phyloP scores from a whole-genome alignment of 2,888 invertebrate genomes.

The Chymomyza procnemis region DNA sequence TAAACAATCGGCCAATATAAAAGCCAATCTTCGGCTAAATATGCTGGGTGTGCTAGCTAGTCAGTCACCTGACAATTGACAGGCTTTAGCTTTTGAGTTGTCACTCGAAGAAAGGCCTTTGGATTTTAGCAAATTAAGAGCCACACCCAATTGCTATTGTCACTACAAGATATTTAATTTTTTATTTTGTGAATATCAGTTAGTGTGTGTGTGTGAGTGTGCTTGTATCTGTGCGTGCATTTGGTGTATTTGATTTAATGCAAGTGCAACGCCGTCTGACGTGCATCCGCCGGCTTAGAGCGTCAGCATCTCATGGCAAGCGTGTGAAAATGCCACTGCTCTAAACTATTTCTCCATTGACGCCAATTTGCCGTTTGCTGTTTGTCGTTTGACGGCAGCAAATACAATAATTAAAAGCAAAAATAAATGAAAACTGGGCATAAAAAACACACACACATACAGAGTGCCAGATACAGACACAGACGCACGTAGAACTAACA shows the following conservation, averaged over 20 bases:
- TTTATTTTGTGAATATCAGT: too few species aligned
- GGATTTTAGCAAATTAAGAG: not conserved
- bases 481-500: constrained; percentile 20
- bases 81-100: constrained; percentile 25
- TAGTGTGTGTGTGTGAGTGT: not conserved
- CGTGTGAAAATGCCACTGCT: constrained; percentile 66
- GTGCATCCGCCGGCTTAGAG: constrained; percentile 48
- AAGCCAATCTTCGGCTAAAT: not conserved
- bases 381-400: not conserved
- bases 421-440: not conserved
- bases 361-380: constrained; percentile 59
- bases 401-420: not conserved
- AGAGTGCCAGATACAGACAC: not conserved
- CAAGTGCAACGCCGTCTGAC: constrained; percentile 34
- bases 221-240: not conserved
- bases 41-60: not conserved
- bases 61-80: not conserved
- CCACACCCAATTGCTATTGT: constrained; percentile 31
- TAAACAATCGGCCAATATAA: not conserved
- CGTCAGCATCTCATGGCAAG: constrained; percentile 30
- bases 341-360: constrained; percentile 50
- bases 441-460: not conserved
- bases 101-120: not conserved
- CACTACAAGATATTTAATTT: constrained; percentile 28
- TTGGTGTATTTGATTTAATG: not conserved